phyloP scores from a whole-genome alignment of 2,113 vertebrate species.

The Rhagologus leucostigma region DNA sequence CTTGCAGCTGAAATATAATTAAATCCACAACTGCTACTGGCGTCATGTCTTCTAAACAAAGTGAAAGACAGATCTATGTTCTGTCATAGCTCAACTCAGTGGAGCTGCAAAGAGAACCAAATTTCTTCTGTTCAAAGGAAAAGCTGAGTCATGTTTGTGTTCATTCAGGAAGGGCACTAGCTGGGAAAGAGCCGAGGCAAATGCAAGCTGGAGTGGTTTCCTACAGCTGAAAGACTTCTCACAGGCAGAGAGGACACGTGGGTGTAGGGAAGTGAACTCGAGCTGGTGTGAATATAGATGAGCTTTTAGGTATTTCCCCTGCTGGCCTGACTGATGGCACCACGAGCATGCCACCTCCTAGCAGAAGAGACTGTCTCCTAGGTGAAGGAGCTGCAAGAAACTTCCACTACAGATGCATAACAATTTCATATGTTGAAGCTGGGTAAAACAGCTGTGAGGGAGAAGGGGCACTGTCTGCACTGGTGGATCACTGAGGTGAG shows the following conservation, averaged over 20 bases:
- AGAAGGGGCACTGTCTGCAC: background rate
- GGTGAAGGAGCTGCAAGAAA: background rate
- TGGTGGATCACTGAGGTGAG: background rate
- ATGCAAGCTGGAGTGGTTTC: background rate
- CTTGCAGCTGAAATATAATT: background rate
- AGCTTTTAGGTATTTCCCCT: background rate
- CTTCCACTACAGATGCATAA: background rate
- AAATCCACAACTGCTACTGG: constrained; percentile 3
- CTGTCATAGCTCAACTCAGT: background rate
- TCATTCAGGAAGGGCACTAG: background rate
- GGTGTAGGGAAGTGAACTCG: background rate
- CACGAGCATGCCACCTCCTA: background rate
- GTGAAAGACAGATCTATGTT: background rate
- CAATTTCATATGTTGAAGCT: background rate
- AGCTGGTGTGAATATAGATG: background rate
- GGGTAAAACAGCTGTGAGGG: background rate
- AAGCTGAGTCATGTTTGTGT: constrained; percentile 20
- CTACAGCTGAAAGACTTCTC: constrained; percentile 10
- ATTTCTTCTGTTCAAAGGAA: constrained; percentile 25
- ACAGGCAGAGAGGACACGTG: background rate
- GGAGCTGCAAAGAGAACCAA: background rate
- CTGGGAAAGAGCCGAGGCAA: background rate
- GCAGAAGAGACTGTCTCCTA: background rate
- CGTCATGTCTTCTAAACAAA: constrained; percentile 10
- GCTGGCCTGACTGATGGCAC: background rate